Evolutionary conservation across 2,797 vertebrate species (phyloP).

Genomic region (Mus minutoides): DNA sequence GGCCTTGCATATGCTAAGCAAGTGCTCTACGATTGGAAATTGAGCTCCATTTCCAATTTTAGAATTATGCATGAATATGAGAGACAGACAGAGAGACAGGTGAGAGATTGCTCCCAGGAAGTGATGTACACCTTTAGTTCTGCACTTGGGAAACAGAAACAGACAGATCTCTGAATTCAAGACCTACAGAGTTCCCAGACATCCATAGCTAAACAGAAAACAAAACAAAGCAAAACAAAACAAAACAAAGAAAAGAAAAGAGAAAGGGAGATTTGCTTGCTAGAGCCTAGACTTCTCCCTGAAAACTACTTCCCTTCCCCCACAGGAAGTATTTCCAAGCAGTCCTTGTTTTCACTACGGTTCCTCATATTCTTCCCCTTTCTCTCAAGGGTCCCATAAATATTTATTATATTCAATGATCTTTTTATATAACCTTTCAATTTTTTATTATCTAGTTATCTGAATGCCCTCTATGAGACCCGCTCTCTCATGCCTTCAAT

Average conservation of each 20-base stretch:
- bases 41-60: not conserved
- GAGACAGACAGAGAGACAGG: not conserved
- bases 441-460: constrained; percentile 77
- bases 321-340: constrained; percentile 30
- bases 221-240: not conserved
- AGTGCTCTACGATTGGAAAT: not conserved
- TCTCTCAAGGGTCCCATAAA: constrained; percentile 65
- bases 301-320: not conserved
- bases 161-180: not conserved
- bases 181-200: not conserved
- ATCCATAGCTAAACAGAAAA: not conserved
- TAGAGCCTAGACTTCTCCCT: not conserved
- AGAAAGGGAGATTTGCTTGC: not conserved
- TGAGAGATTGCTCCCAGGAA: not conserved
- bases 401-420: constrained; percentile 75
- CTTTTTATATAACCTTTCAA: constrained; percentile 75
- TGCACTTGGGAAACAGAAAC: not conserved
- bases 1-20: not conserved
- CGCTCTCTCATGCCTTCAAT: constrained; percentile 30
- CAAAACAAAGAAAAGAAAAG: not conserved
- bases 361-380: constrained; percentile 49
- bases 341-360: not conserved
- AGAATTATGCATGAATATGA: not conserved
- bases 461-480: constrained; percentile 62
- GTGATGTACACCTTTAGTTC: not conserved